Percentiles rank a stretch among this genome's conserved stretches.
Conservation (phyloP, 2,888 invertebrate species). For the Watsonalla binaria region DNA sequence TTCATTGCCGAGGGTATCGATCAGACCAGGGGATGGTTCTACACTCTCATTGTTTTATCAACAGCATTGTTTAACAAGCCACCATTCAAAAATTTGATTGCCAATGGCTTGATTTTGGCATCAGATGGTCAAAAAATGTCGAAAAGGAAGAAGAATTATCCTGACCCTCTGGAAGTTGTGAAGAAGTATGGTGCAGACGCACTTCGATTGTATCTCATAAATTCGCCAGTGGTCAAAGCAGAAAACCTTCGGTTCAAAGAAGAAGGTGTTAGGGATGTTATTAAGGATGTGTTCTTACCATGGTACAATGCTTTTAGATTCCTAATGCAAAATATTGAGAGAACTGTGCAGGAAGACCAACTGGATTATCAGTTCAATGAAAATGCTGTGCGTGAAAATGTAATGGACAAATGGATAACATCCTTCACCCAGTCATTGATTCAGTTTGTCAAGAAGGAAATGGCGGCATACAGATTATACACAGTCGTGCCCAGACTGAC, state of each 20-base stretch:
- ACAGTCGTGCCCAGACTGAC: constrained; percentile 96
- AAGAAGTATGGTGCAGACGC: constrained; percentile 98
- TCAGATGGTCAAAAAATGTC: constrained; percentile 99
- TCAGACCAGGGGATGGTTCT: constrained; percentile 99
- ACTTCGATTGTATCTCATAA: constrained; percentile 95
- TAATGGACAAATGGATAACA: constrained; percentile 98
- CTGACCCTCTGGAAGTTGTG: constrained; percentile 95
- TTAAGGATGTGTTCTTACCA: constrained; percentile 98
- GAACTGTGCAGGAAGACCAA: constrained; percentile 84
- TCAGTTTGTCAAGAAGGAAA: constrained; percentile 92
- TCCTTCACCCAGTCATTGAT: constrained; percentile 97
- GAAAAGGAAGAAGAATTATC: constrained; percentile 98
- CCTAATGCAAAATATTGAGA: constrained; percentile 94
- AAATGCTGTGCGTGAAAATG: constrained; percentile 80
- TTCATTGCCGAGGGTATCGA: constrained; percentile 99
- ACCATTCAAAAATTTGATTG: constrained; percentile 98
- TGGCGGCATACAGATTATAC: constrained; percentile 95
- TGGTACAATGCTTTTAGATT: constrained; percentile 98
- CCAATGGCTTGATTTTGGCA: constrained; percentile 97
- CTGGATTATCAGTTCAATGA: constrained; percentile 78
- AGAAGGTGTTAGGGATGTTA: constrained; percentile 96
- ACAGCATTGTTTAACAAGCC: constrained; percentile 97
- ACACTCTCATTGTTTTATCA: constrained; percentile 97
- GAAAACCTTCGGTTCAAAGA: constrained; percentile 98
- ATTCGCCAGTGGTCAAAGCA: constrained; percentile 98